Evolutionary conservation across 1,140 invertebrate species (phyloP), one percentile per base, ranked within the genome.

Genomic region (Laupala kohalensis): DNA sequence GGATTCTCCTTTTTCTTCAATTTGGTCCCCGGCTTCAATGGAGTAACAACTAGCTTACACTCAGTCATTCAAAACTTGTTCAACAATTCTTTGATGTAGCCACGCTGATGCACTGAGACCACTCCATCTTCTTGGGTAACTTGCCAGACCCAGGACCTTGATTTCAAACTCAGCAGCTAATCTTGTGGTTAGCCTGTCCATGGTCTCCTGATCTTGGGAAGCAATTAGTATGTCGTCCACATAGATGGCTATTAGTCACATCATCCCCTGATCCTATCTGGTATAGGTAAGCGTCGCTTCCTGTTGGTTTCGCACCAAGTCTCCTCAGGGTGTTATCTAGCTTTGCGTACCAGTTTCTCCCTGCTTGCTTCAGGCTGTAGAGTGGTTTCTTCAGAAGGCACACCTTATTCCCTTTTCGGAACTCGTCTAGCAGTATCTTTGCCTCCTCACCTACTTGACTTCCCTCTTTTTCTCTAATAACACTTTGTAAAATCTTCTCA

Each of bases 201-300:
- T 69, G 29, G 70, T 27, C 15, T 71, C 64, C 66, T 74, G 29
- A 69, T 75, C 30, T 67, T 75, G 79, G 65, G 75, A 78, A 69
- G 77, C 77, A 53, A 80, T 75, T 13, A 80, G 66, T 30, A 80
- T 77, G 70, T 80, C 78, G 64, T 80, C 80, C 13, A 81, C 79
- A 75, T 81, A 81, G 4, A 79, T 29, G 19, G 71, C 75, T 26
- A 80, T 28, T 72, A 78, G 77, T 71, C 27, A 74, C 76, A 19
- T 74, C 72, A 15, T 74, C 63, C 25, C 74, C 25, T n/a, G 73
- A 29, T 25, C 37, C 69, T 25, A 73, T 76, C 26, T 66, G 74
- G 75, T 81, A 79, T 19, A 81, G 23, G 77, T 78, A 81, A 26
- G 74, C 75, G 69, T 80, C 77, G 64, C 74, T 72, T 64, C 74